These are phyloP conservation scores for Oryctolagus cuniculus DNA, from an alignment of 2,113 vertebrate genomes.

Conservation along the genomic window DNA sequence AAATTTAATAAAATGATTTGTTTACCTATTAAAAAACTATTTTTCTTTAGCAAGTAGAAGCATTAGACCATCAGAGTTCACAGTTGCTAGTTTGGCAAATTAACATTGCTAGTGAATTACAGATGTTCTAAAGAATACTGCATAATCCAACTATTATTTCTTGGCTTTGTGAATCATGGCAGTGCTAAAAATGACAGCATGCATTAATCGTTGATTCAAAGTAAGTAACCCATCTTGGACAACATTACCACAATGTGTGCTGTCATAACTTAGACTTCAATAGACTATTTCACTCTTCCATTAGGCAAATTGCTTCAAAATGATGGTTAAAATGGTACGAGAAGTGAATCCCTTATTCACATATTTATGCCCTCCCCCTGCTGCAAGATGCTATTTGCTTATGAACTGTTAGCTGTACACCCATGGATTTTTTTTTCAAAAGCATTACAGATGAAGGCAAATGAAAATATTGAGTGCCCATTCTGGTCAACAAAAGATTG, in stretches of 20 bases:
- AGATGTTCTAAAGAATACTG: neutral
- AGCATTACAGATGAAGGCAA: neutral
- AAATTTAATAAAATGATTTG: neutral
- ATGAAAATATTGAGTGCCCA: neutral
- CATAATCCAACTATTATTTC: neutral
- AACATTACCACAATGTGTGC: neutral
- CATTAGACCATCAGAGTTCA: neutral
- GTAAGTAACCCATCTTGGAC: neutral
- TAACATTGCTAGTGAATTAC: neutral
- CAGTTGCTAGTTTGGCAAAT: neutral
- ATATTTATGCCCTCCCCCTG: neutral
- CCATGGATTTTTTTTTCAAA: neutral
- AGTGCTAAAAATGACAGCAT: neutral
- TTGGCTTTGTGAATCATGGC: neutral
- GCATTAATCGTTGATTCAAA: neutral
- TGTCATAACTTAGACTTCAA: neutral
- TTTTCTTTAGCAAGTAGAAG: neutral
- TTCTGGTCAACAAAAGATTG: no score
- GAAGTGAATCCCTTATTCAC: neutral
- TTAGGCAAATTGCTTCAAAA: neutral
- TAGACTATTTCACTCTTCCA: neutral
- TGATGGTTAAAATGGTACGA: neutral
- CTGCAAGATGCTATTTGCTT: neutral
- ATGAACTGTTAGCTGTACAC: neutral
- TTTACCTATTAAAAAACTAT: neutral